Percentiles rank a stretch among this genome's conserved stretches.
phyloP scores from a whole-genome alignment of 1,140 invertebrate species.

The Eulimnadia texana region DNA sequence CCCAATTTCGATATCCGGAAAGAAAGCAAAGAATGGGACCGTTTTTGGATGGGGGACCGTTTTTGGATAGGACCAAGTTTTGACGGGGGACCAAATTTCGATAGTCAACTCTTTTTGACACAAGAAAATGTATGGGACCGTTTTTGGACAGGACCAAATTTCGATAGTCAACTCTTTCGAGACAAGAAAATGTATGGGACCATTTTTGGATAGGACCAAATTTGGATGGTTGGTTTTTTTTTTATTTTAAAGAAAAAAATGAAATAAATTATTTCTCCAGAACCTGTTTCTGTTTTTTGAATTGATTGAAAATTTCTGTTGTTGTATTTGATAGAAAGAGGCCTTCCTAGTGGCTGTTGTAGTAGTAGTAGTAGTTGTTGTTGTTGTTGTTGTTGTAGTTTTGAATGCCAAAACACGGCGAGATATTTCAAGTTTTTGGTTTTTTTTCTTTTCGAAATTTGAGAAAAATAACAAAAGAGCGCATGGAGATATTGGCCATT shows the following conservation, averaged over 20 bases:
- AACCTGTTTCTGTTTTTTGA: no score
- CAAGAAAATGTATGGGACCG: no score
- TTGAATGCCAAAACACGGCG: not conserved
- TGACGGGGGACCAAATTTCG: no score
- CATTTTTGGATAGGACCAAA: not conserved
- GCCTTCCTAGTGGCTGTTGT: not conserved
- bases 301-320: no score
- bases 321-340: not conserved
- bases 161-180: not conserved
- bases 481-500: not conserved
- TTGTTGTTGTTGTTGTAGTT: not conserved
- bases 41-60: no score
- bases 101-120: no score
- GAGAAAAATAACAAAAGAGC: not conserved
- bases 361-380: not conserved
- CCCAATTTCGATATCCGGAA: no score
- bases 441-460: not conserved
- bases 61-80: no score
- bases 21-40: no score
- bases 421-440: not conserved
- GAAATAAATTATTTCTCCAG: not conserved
- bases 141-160: no score
- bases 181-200: not conserved
- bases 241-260: not conserved
- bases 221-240: not conserved